Conservation (phyloP, 2,797 vertebrate genomes). For the Artibeus lituratus region DNA sequence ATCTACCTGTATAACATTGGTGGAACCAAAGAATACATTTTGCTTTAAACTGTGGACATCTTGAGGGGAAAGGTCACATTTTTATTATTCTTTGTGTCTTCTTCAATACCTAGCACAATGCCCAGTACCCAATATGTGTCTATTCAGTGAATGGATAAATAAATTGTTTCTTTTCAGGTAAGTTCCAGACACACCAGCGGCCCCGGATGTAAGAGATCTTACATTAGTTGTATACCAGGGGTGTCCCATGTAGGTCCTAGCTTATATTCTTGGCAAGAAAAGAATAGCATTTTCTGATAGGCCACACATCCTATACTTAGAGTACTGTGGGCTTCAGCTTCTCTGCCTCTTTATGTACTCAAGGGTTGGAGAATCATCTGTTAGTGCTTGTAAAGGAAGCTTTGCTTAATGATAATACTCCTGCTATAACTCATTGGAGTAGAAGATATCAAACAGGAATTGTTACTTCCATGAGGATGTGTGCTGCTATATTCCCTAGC, state of each 20-base stretch:
- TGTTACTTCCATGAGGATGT: neutral
- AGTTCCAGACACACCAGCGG: neutral
- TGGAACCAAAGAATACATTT: neutral
- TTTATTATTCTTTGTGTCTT: neutral
- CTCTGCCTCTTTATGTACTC: neutral
- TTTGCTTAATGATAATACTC: neutral
- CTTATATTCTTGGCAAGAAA: neutral
- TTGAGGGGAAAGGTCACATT: neutral
- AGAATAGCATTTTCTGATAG: neutral
- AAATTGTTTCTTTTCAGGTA: constrained; percentile 11
- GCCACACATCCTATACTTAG: neutral
- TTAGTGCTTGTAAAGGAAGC: neutral
- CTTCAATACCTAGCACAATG: neutral
- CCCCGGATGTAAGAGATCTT: neutral
- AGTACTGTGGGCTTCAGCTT: neutral
- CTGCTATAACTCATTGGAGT: neutral
- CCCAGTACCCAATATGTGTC: neutral
- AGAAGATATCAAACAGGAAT: neutral
- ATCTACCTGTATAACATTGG: neutral
- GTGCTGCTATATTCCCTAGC: neutral
- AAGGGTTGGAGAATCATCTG: neutral
- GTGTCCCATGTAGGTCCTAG: neutral
- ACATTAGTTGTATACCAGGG: neutral
- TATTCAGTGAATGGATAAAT: neutral
- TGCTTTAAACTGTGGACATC: neutral